These are phyloP conservation scores for Orientallactaga bullata DNA, from an alignment of 2,113 vertebrate genomes.

Conservation along the genomic window DNA sequence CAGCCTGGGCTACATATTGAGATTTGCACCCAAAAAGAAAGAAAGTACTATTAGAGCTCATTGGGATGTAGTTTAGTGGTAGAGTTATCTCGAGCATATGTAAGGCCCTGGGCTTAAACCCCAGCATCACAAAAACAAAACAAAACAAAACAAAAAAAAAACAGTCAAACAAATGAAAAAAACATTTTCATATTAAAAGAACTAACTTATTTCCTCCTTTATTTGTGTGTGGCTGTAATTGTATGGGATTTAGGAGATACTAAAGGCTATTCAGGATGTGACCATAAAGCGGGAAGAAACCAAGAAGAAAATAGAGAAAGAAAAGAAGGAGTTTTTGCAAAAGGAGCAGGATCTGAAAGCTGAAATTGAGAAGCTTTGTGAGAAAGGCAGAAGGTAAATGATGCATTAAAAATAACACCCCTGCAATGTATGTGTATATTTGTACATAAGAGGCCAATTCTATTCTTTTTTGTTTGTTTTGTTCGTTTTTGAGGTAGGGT, in stretches of 20 bases:
- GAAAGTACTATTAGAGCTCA: not conserved
- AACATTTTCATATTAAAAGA: conserved; percentile 40
- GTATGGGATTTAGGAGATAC: conserved; percentile 81
- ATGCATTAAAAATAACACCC: conserved; percentile 2
- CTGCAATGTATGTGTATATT: not conserved
- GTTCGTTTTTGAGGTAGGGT: no score
- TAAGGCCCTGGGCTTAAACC: not conserved
- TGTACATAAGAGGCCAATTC: not conserved
- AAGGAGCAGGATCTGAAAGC: conserved; percentile 91
- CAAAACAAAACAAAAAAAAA: no score
- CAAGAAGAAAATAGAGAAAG: conserved; percentile 92
- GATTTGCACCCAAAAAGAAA: not conserved
- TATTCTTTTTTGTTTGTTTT: not conserved
- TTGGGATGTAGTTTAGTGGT: not conserved
- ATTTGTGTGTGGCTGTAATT: conserved; percentile 6
- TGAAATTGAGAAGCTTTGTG: conserved; percentile 90
- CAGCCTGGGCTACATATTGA: not conserved
- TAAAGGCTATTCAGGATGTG: conserved; percentile 88
- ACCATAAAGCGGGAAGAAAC: conserved; percentile 90
- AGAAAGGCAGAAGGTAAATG: conserved; percentile 89
- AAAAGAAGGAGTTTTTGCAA: conserved; percentile 91
- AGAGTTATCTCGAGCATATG: not conserved
- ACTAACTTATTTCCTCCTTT: conserved; percentile 68
- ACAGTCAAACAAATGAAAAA: not conserved
- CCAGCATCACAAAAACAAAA: not conserved